Evolutionary conservation across 1,140 invertebrate genomes (phyloP).

Genomic region (Belonocnema kinseyi): DNA sequence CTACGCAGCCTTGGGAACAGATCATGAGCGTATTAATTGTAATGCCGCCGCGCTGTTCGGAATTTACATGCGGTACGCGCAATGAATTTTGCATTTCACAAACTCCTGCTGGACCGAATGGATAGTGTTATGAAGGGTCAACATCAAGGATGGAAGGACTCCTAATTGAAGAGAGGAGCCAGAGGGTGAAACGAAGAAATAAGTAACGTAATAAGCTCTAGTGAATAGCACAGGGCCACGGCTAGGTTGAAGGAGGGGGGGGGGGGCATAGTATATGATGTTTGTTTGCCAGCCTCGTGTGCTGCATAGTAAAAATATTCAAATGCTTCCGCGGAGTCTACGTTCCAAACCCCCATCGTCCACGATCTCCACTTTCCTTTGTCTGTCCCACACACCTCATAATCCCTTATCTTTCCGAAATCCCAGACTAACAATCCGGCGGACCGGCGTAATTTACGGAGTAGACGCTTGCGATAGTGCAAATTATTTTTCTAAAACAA

Average conservation of each 20-base stretch:
- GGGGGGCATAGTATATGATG: conserved; percentile 58
- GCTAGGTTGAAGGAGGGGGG: conserved; percentile 40
- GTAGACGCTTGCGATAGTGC: conserved; percentile 61
- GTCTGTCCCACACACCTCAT: conserved; percentile 36
- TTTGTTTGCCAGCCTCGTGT: conserved; percentile 68
- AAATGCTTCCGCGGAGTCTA: conserved; percentile 57
- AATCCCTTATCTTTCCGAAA: conserved; percentile 32
- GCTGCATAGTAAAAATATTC: conserved; percentile 74
- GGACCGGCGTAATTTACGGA: conserved; percentile 59
- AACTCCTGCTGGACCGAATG: conserved; percentile 52
- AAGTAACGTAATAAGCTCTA: no score
- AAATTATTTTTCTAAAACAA: conserved; percentile 72
- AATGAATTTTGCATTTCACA: conserved; percentile 65
- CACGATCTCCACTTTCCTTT: conserved; percentile 6
- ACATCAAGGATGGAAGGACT: conserved; percentile 2
- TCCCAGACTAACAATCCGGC: not conserved
- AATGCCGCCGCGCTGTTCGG: conserved; percentile 49
- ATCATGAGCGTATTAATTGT: conserved; percentile 52
- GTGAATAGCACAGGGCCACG: no score
- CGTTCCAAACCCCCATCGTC: conserved; percentile 33
- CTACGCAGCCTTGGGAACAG: conserved; percentile 1
- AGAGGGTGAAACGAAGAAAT: conserved; percentile 26
- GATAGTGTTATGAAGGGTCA: conserved; percentile 17
- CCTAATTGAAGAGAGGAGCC: not conserved
- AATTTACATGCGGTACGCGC: conserved; percentile 60